These are phyloP conservation scores for Pluvianellus socialis DNA, from an alignment of 2,113 vertebrate species.

Conservation along the genomic window DNA sequence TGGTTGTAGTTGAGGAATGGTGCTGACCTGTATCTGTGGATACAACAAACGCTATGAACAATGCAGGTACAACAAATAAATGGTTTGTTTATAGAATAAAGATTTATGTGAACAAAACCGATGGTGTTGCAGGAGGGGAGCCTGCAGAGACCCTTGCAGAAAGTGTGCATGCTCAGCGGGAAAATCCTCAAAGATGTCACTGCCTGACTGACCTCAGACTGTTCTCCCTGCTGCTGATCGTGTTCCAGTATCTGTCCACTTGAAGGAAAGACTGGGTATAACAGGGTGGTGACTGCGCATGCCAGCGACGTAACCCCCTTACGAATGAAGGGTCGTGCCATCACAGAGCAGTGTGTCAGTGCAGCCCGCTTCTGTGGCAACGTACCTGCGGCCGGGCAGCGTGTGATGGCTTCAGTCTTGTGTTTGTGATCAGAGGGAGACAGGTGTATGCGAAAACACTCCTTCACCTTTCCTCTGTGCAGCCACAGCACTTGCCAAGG, in stretches of 20 bases:
- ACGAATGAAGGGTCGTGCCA: rapidly evolving
- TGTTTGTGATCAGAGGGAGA: neutral
- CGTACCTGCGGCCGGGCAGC: neutral
- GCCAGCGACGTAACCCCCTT: neutral
- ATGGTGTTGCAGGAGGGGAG: neutral
- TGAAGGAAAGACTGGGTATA: neutral
- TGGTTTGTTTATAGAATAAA: neutral
- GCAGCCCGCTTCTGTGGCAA: neutral
- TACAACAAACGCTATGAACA: neutral
- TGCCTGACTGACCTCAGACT: neutral
- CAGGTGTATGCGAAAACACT: neutral
- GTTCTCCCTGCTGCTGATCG: neutral
- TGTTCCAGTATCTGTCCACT: rapidly evolving
- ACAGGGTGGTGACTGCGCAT: rapidly evolving
- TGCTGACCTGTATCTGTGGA: neutral
- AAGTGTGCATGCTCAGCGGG: neutral
- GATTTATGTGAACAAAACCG: neutral
- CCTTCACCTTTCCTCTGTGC: slow-evolving; percentile 18
- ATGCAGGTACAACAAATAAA: neutral
- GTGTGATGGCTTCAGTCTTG: neutral
- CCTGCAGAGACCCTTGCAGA: neutral
- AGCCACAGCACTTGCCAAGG: slow-evolving; percentile 3
- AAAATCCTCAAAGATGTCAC: neutral
- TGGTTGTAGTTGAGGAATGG: neutral
- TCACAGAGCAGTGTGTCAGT: neutral